Evolutionary conservation across 2,113 vertebrate genomes (phyloP).

Genomic region (Symphodus melops): DNA sequence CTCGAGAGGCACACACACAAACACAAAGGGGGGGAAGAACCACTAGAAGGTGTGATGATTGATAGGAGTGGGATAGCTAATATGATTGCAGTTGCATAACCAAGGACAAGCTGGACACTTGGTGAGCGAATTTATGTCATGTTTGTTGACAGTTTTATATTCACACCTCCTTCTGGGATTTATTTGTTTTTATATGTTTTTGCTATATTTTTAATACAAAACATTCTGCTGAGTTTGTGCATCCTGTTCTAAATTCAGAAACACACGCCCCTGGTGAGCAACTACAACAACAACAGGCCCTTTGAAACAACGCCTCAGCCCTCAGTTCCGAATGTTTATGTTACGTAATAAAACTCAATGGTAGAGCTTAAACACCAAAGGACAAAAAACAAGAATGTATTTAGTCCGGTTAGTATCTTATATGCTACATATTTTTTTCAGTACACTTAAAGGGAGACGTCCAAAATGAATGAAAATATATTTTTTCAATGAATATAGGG

Average conservation of each 20-base stretch:
- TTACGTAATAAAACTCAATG: conserved; percentile 27
- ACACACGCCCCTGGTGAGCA: background rate
- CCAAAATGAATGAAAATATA: background rate
- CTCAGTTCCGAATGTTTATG: conserved; percentile 26
- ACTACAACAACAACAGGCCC: conserved; percentile 22
- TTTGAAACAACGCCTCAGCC: conserved; percentile 1
- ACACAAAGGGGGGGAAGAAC: conserved; percentile 14
- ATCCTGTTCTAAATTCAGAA: conserved; percentile 17
- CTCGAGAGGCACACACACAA: conserved; percentile 36
- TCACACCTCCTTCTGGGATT: background rate
- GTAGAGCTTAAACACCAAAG: conserved; percentile 18
- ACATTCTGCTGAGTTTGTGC: background rate
- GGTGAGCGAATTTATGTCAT: conserved; percentile 1
- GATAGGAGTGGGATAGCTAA: conserved; percentile 51
- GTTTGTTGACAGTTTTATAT: conserved; percentile 9
- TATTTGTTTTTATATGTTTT: background rate
- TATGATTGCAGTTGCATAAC: conserved; percentile 57
- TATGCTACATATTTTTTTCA: conserved; percentile 2
- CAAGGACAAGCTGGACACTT: conserved; percentile 52
- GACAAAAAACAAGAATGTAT: conserved; percentile 25
- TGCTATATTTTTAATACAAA: background rate
- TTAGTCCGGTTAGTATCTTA: conserved; percentile 5
- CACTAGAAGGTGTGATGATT: conserved; percentile 51
- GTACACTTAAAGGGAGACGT: background rate
- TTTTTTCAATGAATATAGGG: background rate